phyloP scores from a whole-genome alignment of 2,888 invertebrate genomes.

The Eugnorisma glareosa region DNA sequence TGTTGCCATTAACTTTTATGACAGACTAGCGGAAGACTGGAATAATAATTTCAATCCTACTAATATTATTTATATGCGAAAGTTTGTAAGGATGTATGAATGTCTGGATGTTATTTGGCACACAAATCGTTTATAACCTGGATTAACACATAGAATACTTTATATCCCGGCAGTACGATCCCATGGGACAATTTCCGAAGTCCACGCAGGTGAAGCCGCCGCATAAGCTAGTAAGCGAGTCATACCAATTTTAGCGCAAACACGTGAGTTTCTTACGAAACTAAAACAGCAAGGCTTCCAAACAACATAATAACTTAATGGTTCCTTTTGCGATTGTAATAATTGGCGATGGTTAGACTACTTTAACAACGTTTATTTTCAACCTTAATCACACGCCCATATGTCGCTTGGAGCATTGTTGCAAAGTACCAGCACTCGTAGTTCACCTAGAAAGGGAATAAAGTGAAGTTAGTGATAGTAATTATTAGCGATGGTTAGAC shows the following conservation, averaged over 20 bases:
- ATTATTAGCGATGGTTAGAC: constrained; percentile 18
- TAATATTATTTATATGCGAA: neutral
- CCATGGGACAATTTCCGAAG: too few relatives aligned
- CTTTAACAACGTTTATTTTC: neutral
- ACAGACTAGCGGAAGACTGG: neutral
- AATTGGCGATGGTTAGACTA: constrained; percentile 17
- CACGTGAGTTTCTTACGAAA: constrained; percentile 27
- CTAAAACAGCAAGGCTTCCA: constrained; percentile 7
- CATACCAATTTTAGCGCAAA: constrained; percentile 2
- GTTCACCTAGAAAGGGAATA: constrained; percentile 36
- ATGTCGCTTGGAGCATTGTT: constrained; percentile 25
- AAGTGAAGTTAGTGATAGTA: constrained; percentile 33
- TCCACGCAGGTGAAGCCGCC: too few relatives aligned
- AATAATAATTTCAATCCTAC: neutral
- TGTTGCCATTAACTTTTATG: neutral
- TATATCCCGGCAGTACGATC: too few relatives aligned
- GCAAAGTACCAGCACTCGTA: neutral
- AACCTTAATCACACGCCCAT: neutral
- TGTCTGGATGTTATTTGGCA: too few relatives aligned
- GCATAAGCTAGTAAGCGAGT: neutral
- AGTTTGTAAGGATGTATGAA: neutral
- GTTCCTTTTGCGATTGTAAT: constrained; percentile 11
- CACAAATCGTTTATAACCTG: too few relatives aligned
- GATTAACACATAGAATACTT: too few relatives aligned
- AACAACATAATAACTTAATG: constrained; percentile 43